Percentiles rank a stretch among this genome's conserved stretches.
Conservation (phyloP, 2,113 vertebrate species). For the Noturus placidus region DNA sequence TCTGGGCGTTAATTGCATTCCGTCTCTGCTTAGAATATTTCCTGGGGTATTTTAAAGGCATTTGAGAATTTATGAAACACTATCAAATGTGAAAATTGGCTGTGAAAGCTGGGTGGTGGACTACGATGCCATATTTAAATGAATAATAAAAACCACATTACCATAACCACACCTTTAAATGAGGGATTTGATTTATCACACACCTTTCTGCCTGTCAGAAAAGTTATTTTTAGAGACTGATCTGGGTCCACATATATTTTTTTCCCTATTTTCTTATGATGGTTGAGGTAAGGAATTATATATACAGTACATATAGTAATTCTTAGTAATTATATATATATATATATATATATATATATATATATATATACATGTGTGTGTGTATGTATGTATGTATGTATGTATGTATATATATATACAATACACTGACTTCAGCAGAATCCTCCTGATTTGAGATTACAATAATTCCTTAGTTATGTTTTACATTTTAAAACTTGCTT, state of each 20-base stretch:
- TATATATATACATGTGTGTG: too few relatives aligned
- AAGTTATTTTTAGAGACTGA: not conserved
- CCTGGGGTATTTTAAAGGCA: slow-evolving; percentile 38
- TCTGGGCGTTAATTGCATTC: slow-evolving; percentile 33
- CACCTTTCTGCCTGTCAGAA: slow-evolving; percentile 21
- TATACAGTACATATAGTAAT: too few relatives aligned
- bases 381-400: too few relatives aligned
- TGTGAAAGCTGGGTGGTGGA: slow-evolving; percentile 41
- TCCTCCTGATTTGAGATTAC: not conserved
- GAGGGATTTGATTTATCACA: slow-evolving; percentile 56
- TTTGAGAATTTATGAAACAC: slow-evolving; percentile 36
- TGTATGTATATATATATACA: too few relatives aligned
- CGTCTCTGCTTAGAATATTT: slow-evolving; percentile 36
- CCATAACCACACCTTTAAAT: slow-evolving; percentile 47
- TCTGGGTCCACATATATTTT: not conserved
- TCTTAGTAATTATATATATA: too few relatives aligned
- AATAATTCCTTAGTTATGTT: not conserved
- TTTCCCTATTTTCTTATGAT: not conserved
- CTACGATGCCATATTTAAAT: slow-evolving; percentile 32
- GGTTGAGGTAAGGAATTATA: not conserved
- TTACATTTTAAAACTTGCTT: not conserved
- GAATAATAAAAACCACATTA: slow-evolving; percentile 36
- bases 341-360: too few relatives aligned
- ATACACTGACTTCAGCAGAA: not conserved
- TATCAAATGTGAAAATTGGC: slow-evolving; percentile 56